Base-by-base conservation (phyloP, 2,113 vertebrate species). In the Porphyrio hochstetteri region DNA sequence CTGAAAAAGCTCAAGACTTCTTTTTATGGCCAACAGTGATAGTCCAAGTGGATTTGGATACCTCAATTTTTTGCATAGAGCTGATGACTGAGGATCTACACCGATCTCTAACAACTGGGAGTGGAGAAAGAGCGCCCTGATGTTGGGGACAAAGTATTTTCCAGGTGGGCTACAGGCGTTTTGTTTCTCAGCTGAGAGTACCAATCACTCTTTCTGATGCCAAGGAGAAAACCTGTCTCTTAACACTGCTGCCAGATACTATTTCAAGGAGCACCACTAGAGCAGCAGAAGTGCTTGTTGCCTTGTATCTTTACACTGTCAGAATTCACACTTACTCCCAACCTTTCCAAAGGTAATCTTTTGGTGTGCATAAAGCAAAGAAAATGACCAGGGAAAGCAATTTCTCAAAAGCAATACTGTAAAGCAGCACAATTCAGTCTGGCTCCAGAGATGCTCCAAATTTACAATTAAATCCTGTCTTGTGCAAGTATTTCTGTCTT, bases 401-500 rank as follows among this genome's bases (percentile, higher is more conserved):
- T 14, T 78, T 82, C 53, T 86, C n/a, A 60, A 82, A 86, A 92
- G 40, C 31, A 84, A 72, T 35, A 11, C 23, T 33, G 29, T 68
- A 83, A 82, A 91, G 36, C 57, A 82, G 50, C 63, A 71, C 9
- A 7, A 75, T 40, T 82, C 63, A 38, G 23, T 59, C 40, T 50
- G 53, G 48, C 70, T 36, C n/a, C 36, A 82, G 65, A 1, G 1
- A 55, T 14, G 61, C 13, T 79, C 40, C 40, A 46, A 61, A 79
- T 55, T 69, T 65, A 88, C 86, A 72, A 93, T 85, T 92, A 89
- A 93, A 82, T 82, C 57, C 77, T 86, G 57, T 85, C 82, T 88
- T 77, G n/a, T 55, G 36, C 55, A 92, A 92, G 1, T 70, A 86
- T 76, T 77, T 82, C 52, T 89, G 53, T 28, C 38, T 79, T 67